Evolutionary conservation across 2,888 invertebrate genomes (phyloP).

Genomic region (Catocala fraxini): DNA sequence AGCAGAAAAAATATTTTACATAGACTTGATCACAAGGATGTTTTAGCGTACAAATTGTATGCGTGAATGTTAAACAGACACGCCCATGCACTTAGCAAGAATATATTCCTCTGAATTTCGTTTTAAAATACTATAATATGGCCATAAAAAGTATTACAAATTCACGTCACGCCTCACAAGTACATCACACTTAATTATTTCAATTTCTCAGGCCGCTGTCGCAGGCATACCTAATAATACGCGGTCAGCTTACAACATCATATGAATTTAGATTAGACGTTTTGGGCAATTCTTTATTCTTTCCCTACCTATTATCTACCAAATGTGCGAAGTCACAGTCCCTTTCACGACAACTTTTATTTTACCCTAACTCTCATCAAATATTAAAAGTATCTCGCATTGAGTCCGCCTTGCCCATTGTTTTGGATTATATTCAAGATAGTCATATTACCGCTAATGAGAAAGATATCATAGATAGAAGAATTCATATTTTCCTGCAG

Average conservation of each 20-base stretch:
- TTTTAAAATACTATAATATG: slow-evolving; percentile 30
- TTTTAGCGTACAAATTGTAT: slow-evolving; percentile 16
- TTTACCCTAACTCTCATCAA: too few species aligned
- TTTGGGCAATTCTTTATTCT: background rate
- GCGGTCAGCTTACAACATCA: slow-evolving; percentile 61
- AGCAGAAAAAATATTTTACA: background rate
- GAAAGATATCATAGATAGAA: too few species aligned
- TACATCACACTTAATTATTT: slow-evolving; percentile 81
- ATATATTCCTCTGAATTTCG: slow-evolving; percentile 39
- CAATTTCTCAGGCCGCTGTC: slow-evolving; percentile 77
- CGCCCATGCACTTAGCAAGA: slow-evolving; percentile 46
- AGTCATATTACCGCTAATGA: too few species aligned
- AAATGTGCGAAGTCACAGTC: too few species aligned
- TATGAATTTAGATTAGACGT: slow-evolving; percentile 70
- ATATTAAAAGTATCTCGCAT: too few species aligned
- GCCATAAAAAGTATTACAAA: slow-evolving; percentile 44
- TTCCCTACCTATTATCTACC: too few species aligned
- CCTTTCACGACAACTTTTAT: too few species aligned
- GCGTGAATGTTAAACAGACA: slow-evolving; percentile 34
- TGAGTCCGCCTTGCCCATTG: too few species aligned
- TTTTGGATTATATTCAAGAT: too few species aligned
- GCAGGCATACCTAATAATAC: slow-evolving; percentile 71
- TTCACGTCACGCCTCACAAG: slow-evolving; percentile 58
- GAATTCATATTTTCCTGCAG: too few species aligned
- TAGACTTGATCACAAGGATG: slow-evolving; percentile 10